phyloP scores from a whole-genome alignment of 2,797 vertebrate genomes.

The Crypturellus tataupa region DNA sequence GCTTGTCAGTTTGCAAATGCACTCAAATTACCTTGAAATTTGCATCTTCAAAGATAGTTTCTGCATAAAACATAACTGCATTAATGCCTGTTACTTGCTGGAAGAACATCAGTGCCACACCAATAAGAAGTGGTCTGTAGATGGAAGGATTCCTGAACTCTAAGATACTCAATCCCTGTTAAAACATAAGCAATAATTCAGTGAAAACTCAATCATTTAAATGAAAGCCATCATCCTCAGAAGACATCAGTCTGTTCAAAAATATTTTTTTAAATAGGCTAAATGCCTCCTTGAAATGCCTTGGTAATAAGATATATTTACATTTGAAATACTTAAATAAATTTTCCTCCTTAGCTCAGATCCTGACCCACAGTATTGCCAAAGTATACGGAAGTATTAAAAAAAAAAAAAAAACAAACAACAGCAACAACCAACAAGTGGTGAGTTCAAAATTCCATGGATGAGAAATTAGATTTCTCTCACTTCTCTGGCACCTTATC shows the following conservation, averaged over 20 bases:
- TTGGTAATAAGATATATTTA: not conserved
- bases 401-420: no score
- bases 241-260: not conserved
- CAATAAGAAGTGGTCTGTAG: slow-evolving; percentile 90
- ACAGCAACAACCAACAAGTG: no score
- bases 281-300: not conserved
- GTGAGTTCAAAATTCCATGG: not conserved
- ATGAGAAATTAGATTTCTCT: not conserved
- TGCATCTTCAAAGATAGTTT: slow-evolving; percentile 91
- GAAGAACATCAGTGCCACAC: slow-evolving; percentile 89
- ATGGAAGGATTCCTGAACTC: slow-evolving; percentile 86
- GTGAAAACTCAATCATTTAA: not conserved
- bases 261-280: not conserved
- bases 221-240: not conserved
- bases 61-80: slow-evolving; percentile 94
- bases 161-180: slow-evolving; percentile 82
- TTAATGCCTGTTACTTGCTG: slow-evolving; percentile 95
- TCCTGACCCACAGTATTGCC: not conserved
- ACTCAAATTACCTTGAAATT: slow-evolving; percentile 85
- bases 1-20: not conserved
- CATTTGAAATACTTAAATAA: not conserved
- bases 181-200: not conserved
- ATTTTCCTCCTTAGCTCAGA: not conserved
- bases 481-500: not conserved
- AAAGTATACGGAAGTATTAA: no score